phyloP scores from a whole-genome alignment of 2,888 invertebrate genomes.

The Thecocarcelia acutangulata region DNA sequence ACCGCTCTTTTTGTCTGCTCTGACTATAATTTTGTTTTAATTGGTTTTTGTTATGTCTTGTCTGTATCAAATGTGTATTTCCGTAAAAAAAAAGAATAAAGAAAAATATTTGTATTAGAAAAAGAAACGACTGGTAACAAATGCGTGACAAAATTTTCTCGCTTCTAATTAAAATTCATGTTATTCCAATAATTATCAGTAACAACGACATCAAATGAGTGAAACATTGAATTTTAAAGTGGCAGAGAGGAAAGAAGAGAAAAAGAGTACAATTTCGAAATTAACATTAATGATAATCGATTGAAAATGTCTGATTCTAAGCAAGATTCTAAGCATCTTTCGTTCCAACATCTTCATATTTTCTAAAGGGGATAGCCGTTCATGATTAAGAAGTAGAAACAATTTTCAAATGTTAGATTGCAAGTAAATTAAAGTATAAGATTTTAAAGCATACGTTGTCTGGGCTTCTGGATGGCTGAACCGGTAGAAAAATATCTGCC shows the following conservation, averaged over 20 bases:
- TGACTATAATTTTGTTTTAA: slow-evolving; percentile 19
- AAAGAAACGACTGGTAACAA: slow-evolving; percentile 31
- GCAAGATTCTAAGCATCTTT: too few relatives aligned
- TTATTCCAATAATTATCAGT: slow-evolving; percentile 52
- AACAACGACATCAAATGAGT: slow-evolving; percentile 21
- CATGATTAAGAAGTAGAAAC: too few relatives aligned
- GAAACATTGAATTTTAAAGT: neutral
- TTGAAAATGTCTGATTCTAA: neutral
- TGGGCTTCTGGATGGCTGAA: too few relatives aligned
- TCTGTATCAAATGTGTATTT: slow-evolving; percentile 30
- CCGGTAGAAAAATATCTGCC: neutral
- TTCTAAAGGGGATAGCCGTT: too few relatives aligned
- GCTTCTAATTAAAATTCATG: slow-evolving; percentile 61
- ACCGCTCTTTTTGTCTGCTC: neutral
- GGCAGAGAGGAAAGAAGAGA: neutral
- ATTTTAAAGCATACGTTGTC: too few relatives aligned
- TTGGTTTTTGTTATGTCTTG: slow-evolving; percentile 46
- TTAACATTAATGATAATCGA: slow-evolving; percentile 40
- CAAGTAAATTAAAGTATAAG: too few relatives aligned
- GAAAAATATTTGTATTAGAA: neutral
- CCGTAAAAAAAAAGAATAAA: neutral
- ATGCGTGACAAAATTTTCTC: slow-evolving; percentile 27
- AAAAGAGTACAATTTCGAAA: neutral
- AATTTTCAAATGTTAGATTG: too few relatives aligned
- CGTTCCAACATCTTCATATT: too few relatives aligned